Base-by-base conservation (phyloP, 2,113 vertebrate species). In the Piliocolobus tephrosceles region DNA sequence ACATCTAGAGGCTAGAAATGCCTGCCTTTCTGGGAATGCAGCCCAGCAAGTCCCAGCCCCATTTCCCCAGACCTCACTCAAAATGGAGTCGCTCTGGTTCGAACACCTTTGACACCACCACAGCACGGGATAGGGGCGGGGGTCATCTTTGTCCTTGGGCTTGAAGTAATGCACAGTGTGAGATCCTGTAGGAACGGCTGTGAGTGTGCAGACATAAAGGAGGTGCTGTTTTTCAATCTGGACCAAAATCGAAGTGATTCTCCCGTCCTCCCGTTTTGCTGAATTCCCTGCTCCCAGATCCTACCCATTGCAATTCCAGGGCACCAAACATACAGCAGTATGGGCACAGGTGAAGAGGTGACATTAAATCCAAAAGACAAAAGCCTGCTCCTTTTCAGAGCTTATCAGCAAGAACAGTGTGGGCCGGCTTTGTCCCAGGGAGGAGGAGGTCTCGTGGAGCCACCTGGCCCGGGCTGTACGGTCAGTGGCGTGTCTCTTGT, bases 401-500 rank as follows among this genome's bases (percentile, higher is more conserved):
- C 18, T 76, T 25, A 78, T 38, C 32, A 18, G 73, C 45, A 64
- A 66, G 47, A 32, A 18, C 30, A 6, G 18, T 0, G 45, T 45
- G 45, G 38, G 35, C 4, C 8, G 1, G 52, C 72, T 94, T 68
- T 58, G 76, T 30, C 50, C 35, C 17, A 22, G 58, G 52, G 66
- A 43, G 76, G 79, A n/a, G 3, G 35, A 43, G 50, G 16, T 23
- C 83, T 1, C 0, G 6, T 8, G 40, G 25, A 83, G 3, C 57
- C 32, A 3, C 0, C 2, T 43, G 73, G 72, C 6, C 25, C 0
- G 0, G 68, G 68, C 38, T 38, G 1, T n/a, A 58, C 7, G 27
- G 79, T 25, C 32, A 72, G 11, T 0, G 4, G 1, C 14, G 30
- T 66, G 27, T 45, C 76, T 88, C 23, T 30, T 0, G 23, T 78